Conservation (phyloP, 2,113 vertebrate genomes). For the Hystrix cristata region DNA sequence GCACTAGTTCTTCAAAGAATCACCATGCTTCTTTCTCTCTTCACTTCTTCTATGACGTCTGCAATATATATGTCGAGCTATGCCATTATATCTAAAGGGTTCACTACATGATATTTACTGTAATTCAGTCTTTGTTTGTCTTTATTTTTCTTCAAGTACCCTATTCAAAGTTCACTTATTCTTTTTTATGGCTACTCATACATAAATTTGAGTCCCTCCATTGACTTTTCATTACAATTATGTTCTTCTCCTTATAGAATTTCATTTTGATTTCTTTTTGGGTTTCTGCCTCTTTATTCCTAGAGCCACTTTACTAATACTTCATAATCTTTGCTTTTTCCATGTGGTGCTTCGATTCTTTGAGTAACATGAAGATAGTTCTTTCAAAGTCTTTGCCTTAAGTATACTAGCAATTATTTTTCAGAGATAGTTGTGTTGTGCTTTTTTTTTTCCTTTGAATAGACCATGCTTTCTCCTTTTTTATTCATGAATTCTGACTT, state of each 20-base stretch:
- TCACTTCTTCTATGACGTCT: neutral
- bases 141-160: neutral
- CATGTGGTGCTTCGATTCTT: neutral
- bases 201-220: neutral
- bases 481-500: neutral
- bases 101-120: neutral
- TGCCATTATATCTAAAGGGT: neutral
- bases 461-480: neutral
- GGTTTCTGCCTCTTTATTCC: neutral
- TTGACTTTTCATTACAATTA: neutral
- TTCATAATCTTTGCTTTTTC: neutral
- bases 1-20: neutral
- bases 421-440: neutral
- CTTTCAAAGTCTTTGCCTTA: constrained; percentile 1
- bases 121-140: neutral
- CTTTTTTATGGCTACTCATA: neutral
- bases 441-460: neutral
- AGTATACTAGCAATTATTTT: neutral
- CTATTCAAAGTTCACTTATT: neutral
- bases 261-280: neutral
- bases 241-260: neutral
- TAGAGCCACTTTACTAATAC: neutral
- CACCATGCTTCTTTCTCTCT: neutral
- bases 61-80: neutral
- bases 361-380: neutral